phyloP scores from a whole-genome alignment of 2,113 vertebrate genomes.

The Sclerurus mexicanus region DNA sequence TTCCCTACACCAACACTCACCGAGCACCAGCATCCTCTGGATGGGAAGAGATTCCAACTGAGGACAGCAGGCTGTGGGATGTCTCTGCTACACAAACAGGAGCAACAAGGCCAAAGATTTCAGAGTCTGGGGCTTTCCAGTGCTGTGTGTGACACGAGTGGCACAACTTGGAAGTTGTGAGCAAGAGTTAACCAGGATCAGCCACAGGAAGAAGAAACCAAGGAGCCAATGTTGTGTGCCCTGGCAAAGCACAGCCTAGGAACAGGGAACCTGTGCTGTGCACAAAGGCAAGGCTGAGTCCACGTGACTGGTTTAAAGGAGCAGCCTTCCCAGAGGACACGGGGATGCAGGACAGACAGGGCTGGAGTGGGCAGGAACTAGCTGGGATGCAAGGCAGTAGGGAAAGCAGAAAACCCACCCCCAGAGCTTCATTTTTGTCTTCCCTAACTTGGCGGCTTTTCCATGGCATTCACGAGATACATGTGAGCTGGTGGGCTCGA shows the following conservation, averaged over 20 bases:
- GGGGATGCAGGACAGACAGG: background rate
- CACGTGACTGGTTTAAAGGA: background rate
- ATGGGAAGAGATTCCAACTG: background rate
- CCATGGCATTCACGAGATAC: conserved; percentile 48
- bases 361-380: background rate
- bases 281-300: conserved; percentile 22
- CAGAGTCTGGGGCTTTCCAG: background rate
- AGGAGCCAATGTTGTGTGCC: background rate
- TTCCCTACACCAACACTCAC: background rate
- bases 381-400: conserved; percentile 6
- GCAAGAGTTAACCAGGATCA: background rate
- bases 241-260: background rate
- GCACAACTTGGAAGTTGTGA: background rate
- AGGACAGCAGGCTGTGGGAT: background rate
- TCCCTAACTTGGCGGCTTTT: conserved; percentile 44
- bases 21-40: background rate
- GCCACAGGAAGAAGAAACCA: background rate
- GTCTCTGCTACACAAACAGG: background rate
- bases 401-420: background rate
- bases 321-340: conserved; percentile 12
- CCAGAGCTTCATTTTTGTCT: conserved; percentile 2
- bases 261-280: background rate
- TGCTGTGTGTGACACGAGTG: background rate
- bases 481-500: conserved; percentile 47
- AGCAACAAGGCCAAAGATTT: background rate